Conservation (phyloP, 2,797 vertebrate species). For the Spinus pinus region DNA sequence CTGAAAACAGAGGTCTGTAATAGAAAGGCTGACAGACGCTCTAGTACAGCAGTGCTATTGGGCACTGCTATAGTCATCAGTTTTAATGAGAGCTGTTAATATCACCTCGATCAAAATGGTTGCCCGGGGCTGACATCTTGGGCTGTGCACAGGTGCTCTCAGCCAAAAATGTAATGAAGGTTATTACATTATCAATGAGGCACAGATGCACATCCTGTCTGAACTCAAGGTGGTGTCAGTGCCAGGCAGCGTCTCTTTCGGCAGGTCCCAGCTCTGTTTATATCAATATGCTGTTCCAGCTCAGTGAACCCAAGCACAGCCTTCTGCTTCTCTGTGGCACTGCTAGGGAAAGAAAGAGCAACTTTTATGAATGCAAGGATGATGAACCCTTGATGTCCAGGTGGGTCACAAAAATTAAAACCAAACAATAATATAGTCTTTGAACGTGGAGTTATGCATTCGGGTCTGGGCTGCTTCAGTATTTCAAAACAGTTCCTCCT, state of each 20-base stretch:
- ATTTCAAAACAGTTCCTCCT: neutral
- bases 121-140: constrained; percentile 71
- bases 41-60: neutral
- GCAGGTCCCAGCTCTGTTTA: constrained; percentile 58
- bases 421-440: neutral
- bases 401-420: neutral
- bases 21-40: constrained; percentile 42
- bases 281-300: constrained; percentile 69
- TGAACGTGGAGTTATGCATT: neutral
- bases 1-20: constrained; percentile 27
- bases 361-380: neutral
- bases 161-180: constrained; percentile 74
- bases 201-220: constrained; percentile 81
- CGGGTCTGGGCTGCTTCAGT: neutral
- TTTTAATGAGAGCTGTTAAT: constrained; percentile 76
- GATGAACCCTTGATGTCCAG: neutral
- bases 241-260: constrained; percentile 69
- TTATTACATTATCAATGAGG: constrained; percentile 73
- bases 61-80: constrained; percentile 44
- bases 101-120: constrained; percentile 69
- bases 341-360: neutral
- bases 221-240: constrained; percentile 67
- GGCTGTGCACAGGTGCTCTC: constrained; percentile 77
- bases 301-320: constrained; percentile 68
- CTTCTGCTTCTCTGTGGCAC: constrained; percentile 68